These are phyloP conservation scores for Gymnorhina tibicen DNA, from an alignment of 2,113 vertebrate genomes.

Conservation along the genomic window DNA sequence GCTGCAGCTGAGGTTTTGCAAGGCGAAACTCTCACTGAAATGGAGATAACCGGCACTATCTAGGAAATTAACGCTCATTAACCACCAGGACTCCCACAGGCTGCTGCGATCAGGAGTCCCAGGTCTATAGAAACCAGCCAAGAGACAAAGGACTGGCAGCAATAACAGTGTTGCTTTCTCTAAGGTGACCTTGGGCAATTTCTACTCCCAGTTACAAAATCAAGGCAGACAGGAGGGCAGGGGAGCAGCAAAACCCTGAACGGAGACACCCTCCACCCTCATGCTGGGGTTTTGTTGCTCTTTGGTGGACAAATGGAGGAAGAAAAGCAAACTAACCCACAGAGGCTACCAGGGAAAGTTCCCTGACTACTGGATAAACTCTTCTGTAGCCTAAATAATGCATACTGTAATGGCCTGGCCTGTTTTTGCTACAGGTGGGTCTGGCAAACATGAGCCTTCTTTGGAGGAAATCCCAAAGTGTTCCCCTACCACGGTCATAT, in stretches of 20 bases:
- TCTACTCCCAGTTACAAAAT: background rate
- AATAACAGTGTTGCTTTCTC: background rate
- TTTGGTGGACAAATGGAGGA: background rate
- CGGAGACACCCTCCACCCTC: background rate
- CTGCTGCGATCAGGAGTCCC: background rate
- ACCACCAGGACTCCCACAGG: background rate
- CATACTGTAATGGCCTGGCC: background rate
- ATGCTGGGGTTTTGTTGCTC: fast-evolving
- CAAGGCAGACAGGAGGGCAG: background rate
- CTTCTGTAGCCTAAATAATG: background rate
- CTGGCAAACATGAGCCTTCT: background rate
- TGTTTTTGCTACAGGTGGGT: background rate
- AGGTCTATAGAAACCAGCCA: background rate
- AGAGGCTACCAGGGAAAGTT: background rate
- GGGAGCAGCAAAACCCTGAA: background rate
- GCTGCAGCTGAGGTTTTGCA: background rate
- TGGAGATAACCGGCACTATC: background rate
- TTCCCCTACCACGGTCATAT: background rate
- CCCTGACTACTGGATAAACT: background rate
- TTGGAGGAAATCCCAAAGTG: background rate
- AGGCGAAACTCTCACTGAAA: background rate
- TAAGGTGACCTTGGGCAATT: background rate
- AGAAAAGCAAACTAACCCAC: background rate
- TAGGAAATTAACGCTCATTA: background rate
- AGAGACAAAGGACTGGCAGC: background rate